Base-by-base conservation (phyloP, 2,113 vertebrate genomes). In the Pipa parva region DNA sequence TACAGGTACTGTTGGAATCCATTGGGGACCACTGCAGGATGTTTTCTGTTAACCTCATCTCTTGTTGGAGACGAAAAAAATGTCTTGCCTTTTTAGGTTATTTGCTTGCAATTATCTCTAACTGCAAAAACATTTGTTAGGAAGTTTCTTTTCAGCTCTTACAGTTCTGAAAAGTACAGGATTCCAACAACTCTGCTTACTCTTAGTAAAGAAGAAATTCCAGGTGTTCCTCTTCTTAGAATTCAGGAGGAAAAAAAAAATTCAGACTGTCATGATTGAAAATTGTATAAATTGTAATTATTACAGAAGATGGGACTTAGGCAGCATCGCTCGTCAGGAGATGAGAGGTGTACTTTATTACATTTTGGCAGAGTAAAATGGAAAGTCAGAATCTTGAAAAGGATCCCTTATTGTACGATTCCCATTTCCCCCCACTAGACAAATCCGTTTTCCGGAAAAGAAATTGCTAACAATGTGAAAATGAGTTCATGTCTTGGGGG, bases 81-180 rank as follows among this genome's bases (percentile, higher is more conserved):
- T 29, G 28, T 72, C 73, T 78, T 79, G 76, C 75, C 77, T 81
- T 73, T 37, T 72, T 56, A 15, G 11, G 57, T 60, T 75, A 17
- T 18, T 63, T 74, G 74, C 68, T 50, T 84, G 72, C 79, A 81
- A 81, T 84, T 84, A 84, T 83, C 50, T 79, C 79, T 80, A 84
- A 81, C 78, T 74, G 80, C 78, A 75, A 81, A 83, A 73, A 63
- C 78, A 84, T 75, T 83, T 87, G 77, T 79, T 83, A 85, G 78
- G 84, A 86, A 87, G 73, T 80, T 73, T 75, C 72, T 72, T 78
- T 85, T 81, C 85, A 82, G 82, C 71, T 81, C 78, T 79, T 76
- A 79, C 83, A 81, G 76, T 83, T 84, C 79, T 69, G 76, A 85
- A 88, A 86, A 78, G 59, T 7, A 52, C 25, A 54, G 4, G 28